phyloP scores from a whole-genome alignment of 1,140 invertebrate species.

The Leptopilina clavipes region DNA sequence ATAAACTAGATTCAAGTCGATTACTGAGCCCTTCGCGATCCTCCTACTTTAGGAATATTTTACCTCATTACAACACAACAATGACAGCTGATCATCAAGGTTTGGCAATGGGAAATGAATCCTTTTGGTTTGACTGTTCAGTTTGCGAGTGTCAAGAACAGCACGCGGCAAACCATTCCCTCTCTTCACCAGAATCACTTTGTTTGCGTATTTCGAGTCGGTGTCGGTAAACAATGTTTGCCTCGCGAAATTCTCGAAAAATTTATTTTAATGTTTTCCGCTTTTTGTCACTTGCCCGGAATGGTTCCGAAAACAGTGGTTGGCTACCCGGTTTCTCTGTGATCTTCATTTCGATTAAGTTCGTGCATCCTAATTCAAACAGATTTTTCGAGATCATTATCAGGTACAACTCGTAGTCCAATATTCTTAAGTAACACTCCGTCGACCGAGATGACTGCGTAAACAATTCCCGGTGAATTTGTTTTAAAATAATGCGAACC shows the following conservation, averaged over 20 bases:
- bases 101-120: not conserved
- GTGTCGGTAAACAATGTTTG: not conserved
- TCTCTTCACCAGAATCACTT: not conserved
- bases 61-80: not conserved
- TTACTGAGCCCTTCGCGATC: too few species aligned
- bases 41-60: too few species aligned
- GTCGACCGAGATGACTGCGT: conserved; percentile 1
- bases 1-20: too few species aligned
- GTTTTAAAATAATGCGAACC: not conserved
- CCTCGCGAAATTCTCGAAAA: not conserved
- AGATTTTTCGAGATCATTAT: conserved; percentile 19
- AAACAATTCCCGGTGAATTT: not conserved
- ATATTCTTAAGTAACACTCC: conserved; percentile 8
- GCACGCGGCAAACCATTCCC: not conserved
- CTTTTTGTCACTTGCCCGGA: not conserved
- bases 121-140: not conserved
- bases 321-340: not conserved
- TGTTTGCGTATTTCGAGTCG: not conserved
- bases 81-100: not conserved
- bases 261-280: not conserved
- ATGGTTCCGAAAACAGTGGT: not conserved
- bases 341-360: not conserved
- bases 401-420: conserved; percentile 34
- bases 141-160: not conserved
- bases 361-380: not conserved